Conservation (phyloP, 1,140 invertebrate genomes). For the Drosophila arizonae region DNA sequence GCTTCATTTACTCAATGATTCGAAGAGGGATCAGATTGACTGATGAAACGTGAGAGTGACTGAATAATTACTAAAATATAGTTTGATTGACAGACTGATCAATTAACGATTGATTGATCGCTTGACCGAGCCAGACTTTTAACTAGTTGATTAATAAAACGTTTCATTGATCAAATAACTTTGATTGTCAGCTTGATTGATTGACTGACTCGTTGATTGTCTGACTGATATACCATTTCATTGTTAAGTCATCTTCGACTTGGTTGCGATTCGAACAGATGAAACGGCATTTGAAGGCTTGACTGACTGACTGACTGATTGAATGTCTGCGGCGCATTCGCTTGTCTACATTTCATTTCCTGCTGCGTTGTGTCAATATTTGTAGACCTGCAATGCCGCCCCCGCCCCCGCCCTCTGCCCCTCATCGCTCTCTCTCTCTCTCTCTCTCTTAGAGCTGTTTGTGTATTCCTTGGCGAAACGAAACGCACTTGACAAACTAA, state of each 20-base stretch:
- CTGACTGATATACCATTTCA: no score
- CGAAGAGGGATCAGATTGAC: neutral
- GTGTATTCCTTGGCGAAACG: slow-evolving; percentile 2
- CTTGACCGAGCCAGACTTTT: no score
- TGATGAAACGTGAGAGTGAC: neutral
- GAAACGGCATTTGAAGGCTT: slow-evolving; percentile 15
- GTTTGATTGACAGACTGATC: no score
- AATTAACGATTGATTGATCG: no score
- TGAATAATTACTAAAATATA: no score
- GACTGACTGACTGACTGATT: slow-evolving; percentile 20
- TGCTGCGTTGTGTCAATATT: slow-evolving; percentile 51
- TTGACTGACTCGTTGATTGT: no score
- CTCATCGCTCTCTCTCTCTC: neutral
- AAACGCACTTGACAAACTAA: slow-evolving; percentile 77
- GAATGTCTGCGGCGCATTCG: slow-evolving; percentile 10
- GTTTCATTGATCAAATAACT: no score
- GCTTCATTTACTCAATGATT: neutral
- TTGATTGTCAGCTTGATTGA: no score
- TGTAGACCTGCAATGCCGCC: slow-evolving; percentile 5
- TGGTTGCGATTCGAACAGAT: neutral
- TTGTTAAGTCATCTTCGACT: no score
- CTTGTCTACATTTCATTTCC: slow-evolving; percentile 69
- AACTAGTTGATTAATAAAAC: no score
- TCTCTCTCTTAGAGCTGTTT: neutral
- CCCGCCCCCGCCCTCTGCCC: slow-evolving; percentile 19